These are phyloP conservation scores for Ctenomys sociabilis DNA, from an alignment of 2,113 vertebrate species.

Conservation along the genomic window DNA sequence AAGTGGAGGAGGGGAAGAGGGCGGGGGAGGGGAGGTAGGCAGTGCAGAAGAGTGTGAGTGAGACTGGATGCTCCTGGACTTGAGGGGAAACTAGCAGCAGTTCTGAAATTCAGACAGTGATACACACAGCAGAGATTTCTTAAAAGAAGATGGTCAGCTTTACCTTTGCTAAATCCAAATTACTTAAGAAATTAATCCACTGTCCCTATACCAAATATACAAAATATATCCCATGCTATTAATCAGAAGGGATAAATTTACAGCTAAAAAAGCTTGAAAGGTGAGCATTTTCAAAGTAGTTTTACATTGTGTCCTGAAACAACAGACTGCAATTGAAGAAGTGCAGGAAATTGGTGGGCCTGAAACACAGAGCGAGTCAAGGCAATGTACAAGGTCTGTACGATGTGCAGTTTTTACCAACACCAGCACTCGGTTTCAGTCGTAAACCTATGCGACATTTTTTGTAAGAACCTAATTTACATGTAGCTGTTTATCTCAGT, in stretches of 20 bases:
- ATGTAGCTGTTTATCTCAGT: neutral
- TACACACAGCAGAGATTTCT: neutral
- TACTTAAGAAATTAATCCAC: neutral
- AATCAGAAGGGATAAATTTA: neutral
- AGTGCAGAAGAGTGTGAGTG: neutral
- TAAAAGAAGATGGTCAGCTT: neutral
- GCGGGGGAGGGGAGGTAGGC: rapidly evolving
- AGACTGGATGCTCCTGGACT: neutral
- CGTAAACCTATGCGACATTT: neutral
- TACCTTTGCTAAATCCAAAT: neutral
- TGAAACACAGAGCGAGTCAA: neutral
- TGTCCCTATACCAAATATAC: neutral
- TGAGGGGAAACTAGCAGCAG: neutral
- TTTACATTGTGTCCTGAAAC: constrained; percentile 47
- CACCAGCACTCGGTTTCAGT: neutral
- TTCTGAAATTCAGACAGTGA: neutral
- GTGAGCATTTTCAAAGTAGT: constrained; percentile 11
- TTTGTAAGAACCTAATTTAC: neutral
- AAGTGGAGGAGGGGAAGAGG: rapidly evolving
- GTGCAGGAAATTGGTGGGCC: neutral
- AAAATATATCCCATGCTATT: neutral
- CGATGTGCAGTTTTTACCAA: neutral
- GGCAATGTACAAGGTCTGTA: neutral
- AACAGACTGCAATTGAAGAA: constrained; percentile 27
- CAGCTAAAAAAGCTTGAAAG: constrained; percentile 27